These are phyloP conservation scores for Synergus japonicus DNA, from an alignment of 2,888 invertebrate genomes.

Conservation along the genomic window DNA sequence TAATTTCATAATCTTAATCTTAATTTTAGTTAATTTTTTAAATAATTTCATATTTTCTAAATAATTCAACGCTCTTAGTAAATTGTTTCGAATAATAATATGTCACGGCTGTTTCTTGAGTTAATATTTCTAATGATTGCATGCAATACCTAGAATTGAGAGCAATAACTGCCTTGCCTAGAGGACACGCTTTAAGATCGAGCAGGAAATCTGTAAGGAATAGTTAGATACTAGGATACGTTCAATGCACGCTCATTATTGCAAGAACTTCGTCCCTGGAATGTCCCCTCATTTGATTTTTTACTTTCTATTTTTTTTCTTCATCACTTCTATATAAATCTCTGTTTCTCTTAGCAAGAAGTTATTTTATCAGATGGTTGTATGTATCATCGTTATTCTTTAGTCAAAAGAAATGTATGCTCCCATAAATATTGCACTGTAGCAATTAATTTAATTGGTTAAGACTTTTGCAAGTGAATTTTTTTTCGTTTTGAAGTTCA, in stretches of 20 bases:
- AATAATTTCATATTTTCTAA: neutral
- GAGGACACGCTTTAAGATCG: slow-evolving; percentile 36
- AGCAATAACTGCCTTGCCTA: slow-evolving; percentile 30
- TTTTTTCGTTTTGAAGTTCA: too few species aligned
- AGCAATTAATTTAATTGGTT: slow-evolving; percentile 10
- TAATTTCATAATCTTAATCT: neutral
- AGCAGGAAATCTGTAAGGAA: slow-evolving; percentile 37
- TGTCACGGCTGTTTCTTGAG: neutral
- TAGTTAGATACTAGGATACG: slow-evolving; percentile 16
- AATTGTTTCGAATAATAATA: slow-evolving; percentile 1
- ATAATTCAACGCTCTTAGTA: neutral
- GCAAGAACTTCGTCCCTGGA: slow-evolving; percentile 29
- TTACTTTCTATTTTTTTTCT: slow-evolving; percentile 23
- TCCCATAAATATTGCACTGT: neutral
- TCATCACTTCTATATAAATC: neutral
- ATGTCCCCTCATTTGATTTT: slow-evolving; percentile 30
- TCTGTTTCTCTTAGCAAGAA: neutral
- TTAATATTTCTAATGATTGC: slow-evolving; percentile 6
- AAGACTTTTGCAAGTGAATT: neutral
- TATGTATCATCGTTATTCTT: neutral
- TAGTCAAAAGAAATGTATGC: neutral
- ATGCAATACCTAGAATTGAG: slow-evolving; percentile 37
- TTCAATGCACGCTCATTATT: slow-evolving; percentile 32
- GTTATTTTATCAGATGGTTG: slow-evolving; percentile 34
- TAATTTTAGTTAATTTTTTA: neutral